Base-by-base conservation (phyloP, 2,113 vertebrate species). In the Toxotes chatareus region DNA sequence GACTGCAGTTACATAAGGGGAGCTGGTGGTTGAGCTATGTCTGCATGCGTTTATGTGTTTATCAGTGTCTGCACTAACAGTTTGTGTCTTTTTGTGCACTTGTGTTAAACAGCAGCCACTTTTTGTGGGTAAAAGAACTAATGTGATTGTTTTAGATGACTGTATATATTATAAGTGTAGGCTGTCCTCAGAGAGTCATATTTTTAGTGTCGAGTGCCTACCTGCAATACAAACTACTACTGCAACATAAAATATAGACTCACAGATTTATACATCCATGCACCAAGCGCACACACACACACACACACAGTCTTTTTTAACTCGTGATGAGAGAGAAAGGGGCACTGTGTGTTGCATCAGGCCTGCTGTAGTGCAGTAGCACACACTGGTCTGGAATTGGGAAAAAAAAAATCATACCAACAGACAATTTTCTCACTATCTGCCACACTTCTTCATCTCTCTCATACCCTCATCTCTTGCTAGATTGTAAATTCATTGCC, bases 1-100 rank as follows among this genome's bases (percentile, higher is more conserved):
- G 87, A 89, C 81, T 80, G 81, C 79, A n/a, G 88, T 93, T 92
- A 88, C 76, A 76, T 88, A 89, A 90, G 56, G 7, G 71, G 64
- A 69, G 81, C 51, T 76, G 79, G 75, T 89, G 70, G 81, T 73
- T 81, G 79, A 74, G 80, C 44, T 65, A 16, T 16, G 64, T 81
- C 80, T 89, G 66, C 40, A 66, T 88, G 79, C 27, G 53, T 86
- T 81, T 73, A 42, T 75, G 51, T 84, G 66, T 27, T 63, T 62
- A 55, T 83, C 60, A 53, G 55, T 34, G 71, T 62, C 55, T 60
- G 64, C 31, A 5, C 38, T 46, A 61, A 16, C 69, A 82, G 51
- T 67, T 53, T 74, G 36, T 73, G 59, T 60, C 27, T 74, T 60
- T 67, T 16, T 79, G 53, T 62, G 67, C 46, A 34, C 55, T 0